A percentile compares a stretch with the other conserved stretches of the same genome.
These are phyloP conservation scores for Zootermopsis nevadensis DNA, from an alignment of 2,888 invertebrate genomes.

Conservation along the genomic window DNA sequence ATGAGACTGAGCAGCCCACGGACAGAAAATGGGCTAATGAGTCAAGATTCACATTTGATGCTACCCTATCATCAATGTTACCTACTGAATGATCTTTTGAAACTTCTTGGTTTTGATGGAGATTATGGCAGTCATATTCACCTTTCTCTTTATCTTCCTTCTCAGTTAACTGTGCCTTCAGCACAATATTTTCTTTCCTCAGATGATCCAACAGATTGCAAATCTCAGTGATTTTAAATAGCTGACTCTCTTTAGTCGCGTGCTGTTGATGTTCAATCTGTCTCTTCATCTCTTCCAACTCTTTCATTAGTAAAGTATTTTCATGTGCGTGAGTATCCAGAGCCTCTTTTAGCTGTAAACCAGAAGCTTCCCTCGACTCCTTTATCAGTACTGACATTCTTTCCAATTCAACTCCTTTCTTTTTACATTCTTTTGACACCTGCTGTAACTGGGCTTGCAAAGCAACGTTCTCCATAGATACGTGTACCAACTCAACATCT, in stretches of 20 bases:
- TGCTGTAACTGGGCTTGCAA: constrained; percentile 14
- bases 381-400: not conserved
- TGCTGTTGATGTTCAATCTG: constrained; percentile 25
- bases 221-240: not conserved
- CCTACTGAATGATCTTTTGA: not conserved
- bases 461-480: constrained; percentile 31
- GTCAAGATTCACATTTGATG: not conserved
- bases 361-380: constrained; percentile 34
- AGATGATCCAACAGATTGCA: constrained; percentile 18
- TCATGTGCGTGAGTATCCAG: not conserved
- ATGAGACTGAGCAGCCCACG: not conserved
- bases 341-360: not conserved
- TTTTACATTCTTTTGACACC: constrained; percentile 1
- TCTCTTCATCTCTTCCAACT: constrained; percentile 38
- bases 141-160: constrained; percentile 14
- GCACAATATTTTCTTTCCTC: constrained; percentile 30
- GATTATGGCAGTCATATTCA: not conserved
- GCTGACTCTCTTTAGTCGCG: not conserved
- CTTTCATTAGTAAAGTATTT: constrained; percentile 33
- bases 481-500: constrained; percentile 31
- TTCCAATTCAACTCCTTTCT: constrained; percentile 20
- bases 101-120: not conserved
- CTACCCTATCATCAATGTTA: not conserved
- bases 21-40: not conserved
- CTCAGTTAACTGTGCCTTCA: constrained; percentile 1